Evolutionary conservation across 2,797 vertebrate genomes (phyloP), one percentile per base, ranked within the genome.

Genomic region (Carcharodon carcharias): DNA sequence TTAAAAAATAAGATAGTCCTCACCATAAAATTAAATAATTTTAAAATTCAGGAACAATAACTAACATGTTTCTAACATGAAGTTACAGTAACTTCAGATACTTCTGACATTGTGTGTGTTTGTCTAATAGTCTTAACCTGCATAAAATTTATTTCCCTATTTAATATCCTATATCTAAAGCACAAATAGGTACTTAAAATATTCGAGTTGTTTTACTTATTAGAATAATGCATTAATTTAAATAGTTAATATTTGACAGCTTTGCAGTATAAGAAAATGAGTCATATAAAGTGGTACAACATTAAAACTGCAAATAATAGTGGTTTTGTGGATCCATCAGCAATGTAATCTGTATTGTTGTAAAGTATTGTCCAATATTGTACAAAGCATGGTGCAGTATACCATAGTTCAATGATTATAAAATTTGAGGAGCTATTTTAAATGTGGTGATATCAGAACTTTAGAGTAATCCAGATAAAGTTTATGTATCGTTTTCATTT

Each of bases 401-500:
- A 50, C 40, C 40, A 45, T 69, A 69, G 40, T 45, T 26, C 2
- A 63, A 67, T 67, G 16, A 71, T 45, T 50, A 4, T 54, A 14
- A 28, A 28, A 14, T 73, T 18, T 35, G 45, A 35, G 28, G 45
- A 95, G 28, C 40, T 95, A 69, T 71, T 95, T 94, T 71, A 95
- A 95, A 35, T 73, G 92, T 3, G 16, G 45, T 95, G 94, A 50
- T 73, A 40, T 69, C 94, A 95, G 11, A 11, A 95, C 21, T 73
- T 54, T 69, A 95, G 56, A 40, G 31, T 67, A 73, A 56, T 69
- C 94, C 67, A 95, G 94, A 95, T 95, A 73, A 95, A 69, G 94
- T 73, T 95, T 45, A 56, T 73, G 50, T 45, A 31, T 26, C 28
- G 67, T 56, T 73, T 95, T 67, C 45, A 73, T 54, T 71, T 95